Conservation (phyloP, 2,888 invertebrate species). For the Eueremaeus valkanovi region DNA sequence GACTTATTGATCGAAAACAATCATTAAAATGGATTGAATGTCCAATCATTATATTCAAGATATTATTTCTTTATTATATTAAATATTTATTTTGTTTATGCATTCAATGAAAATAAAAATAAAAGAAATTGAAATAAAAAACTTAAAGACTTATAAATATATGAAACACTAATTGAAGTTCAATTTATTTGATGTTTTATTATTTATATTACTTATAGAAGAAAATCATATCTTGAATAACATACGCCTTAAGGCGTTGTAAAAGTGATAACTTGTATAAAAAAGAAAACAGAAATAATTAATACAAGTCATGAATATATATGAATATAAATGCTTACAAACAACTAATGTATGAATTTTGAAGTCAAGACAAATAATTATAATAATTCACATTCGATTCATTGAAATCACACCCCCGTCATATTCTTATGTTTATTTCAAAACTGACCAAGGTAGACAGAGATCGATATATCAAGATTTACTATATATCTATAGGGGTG, state of each 20-base stretch:
- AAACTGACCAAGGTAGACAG: no score
- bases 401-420: no score
- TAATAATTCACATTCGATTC: no score
- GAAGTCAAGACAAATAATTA: no score
- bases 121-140: no score
- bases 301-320: not conserved
- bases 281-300: not conserved
- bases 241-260: not conserved
- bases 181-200: not conserved
- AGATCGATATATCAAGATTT: no score
- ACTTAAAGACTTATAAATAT: not conserved
- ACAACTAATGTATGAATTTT: not conserved
- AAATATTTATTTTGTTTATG: not conserved
- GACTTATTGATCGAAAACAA: no score
- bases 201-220: not conserved
- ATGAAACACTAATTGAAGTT: not conserved
- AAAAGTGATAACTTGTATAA: conserved; percentile 13
- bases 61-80: not conserved
- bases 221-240: conserved; percentile 11
- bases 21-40: no score
- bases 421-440: no score
- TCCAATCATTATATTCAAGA: not conserved
- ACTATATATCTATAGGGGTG: no score
- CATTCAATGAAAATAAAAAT: not conserved
- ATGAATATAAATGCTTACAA: not conserved